phyloP scores from a whole-genome alignment of 2,113 vertebrate species.

The Thryonomys swinderianus region DNA sequence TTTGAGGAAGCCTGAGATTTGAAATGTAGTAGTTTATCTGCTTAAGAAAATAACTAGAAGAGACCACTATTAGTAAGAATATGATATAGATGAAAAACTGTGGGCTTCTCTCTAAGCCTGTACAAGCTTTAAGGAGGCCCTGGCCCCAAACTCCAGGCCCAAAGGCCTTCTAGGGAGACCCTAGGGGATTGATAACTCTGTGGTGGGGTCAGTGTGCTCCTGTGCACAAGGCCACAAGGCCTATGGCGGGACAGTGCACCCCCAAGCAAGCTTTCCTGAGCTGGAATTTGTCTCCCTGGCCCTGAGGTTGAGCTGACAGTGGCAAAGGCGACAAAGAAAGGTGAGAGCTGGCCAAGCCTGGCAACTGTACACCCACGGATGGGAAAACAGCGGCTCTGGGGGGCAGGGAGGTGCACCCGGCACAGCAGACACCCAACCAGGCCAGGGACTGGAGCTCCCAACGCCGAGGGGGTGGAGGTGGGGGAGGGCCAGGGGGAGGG shows the following conservation, averaged over 20 bases:
- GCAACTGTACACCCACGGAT: neutral
- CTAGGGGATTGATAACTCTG: neutral
- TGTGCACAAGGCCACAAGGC: fast-evolving
- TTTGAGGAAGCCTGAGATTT: neutral
- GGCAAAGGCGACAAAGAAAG: neutral
- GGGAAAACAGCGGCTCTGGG: neutral
- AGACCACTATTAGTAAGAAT: neutral
- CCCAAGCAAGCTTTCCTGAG: neutral
- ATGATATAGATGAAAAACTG: neutral
- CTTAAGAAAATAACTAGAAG: neutral
- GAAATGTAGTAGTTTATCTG: neutral
- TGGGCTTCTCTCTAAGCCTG: neutral
- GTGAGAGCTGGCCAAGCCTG: neutral
- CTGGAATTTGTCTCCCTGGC: neutral
- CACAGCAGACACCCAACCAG: neutral
- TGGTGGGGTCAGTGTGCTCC: fast-evolving
- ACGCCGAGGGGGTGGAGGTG: slow-evolving; percentile 62
- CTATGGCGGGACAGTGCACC: neutral
- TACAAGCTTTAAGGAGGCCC: neutral
- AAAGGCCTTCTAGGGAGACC: neutral
- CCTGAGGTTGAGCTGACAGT: neutral
- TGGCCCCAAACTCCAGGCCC: neutral
- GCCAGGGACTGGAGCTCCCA: slow-evolving; percentile 34
- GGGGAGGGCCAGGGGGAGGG: slow-evolving; percentile 55
- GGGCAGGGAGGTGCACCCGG: neutral